Conservation (phyloP, 2,888 invertebrate genomes). For the Apotomis turbidana region DNA sequence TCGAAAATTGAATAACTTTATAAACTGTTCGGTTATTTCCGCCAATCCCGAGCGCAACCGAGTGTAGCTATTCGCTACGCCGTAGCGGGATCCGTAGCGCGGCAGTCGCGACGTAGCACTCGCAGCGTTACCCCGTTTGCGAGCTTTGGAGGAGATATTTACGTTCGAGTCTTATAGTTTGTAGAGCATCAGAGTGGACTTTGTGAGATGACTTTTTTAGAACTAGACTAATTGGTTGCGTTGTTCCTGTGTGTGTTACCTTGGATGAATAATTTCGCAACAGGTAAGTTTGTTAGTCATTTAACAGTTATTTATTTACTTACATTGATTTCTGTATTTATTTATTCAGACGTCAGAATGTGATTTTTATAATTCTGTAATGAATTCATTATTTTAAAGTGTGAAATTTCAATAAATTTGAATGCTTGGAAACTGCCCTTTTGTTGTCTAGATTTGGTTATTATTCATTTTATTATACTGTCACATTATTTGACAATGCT, state of each 20-base stretch:
- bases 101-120: slow-evolving; percentile 72
- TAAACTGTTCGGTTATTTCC: slow-evolving; percentile 63
- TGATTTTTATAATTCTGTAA: too few species aligned
- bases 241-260: slow-evolving; percentile 45
- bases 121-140: slow-evolving; percentile 55
- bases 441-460: too few species aligned
- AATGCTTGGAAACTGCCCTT: too few species aligned
- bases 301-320: neutral
- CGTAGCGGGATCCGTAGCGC: slow-evolving; percentile 64
- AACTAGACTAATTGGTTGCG: slow-evolving; percentile 21
- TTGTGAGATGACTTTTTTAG: slow-evolving; percentile 5
- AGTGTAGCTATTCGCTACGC: slow-evolving; percentile 59
- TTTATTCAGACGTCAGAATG: too few species aligned
- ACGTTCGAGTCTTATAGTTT: slow-evolving; percentile 37
- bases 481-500: too few species aligned
- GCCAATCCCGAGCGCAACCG: slow-evolving; percentile 62
- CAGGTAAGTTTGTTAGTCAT: slow-evolving; percentile 51
- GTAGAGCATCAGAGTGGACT: slow-evolving; percentile 12
- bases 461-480: too few species aligned
- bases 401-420: too few species aligned
- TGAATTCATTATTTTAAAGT: too few species aligned
- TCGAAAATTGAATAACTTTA: slow-evolving; percentile 56
- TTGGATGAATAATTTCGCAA: slow-evolving; percentile 54
- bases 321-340: neutral
- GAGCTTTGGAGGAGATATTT: slow-evolving; percentile 47